These are phyloP conservation scores for Hypothenemus hampei DNA, from an alignment of 1,140 invertebrate species.

Conservation along the genomic window DNA sequence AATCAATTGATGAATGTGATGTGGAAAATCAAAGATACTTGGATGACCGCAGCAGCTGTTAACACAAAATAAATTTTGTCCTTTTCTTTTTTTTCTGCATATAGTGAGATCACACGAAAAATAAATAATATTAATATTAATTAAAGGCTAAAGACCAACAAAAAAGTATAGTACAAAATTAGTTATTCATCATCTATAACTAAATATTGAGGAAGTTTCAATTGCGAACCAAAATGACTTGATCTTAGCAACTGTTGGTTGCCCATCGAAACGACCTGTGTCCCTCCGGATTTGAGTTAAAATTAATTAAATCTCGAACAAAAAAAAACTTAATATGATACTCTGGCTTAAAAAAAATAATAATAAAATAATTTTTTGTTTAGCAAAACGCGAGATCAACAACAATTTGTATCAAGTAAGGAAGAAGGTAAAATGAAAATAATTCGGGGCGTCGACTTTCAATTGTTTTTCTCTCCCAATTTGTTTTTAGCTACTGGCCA, in stretches of 20 bases:
- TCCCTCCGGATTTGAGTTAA: no score
- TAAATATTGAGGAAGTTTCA: no score
- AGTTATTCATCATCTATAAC: no score
- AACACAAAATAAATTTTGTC: no score
- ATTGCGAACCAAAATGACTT: no score
- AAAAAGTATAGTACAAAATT: conserved; percentile 32
- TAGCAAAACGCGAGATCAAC: conserved; percentile 23
- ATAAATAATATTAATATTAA: conserved; percentile 25
- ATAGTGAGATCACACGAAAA: conserved; percentile 33
- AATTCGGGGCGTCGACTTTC: neutral
- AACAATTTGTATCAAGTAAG: conserved; percentile 29
- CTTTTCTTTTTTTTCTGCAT: no score
- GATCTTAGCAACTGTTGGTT: no score
- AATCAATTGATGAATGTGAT: neutral
- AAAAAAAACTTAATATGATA: conserved; percentile 26
- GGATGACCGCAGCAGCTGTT: no score
- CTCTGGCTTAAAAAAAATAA: conserved; percentile 21
- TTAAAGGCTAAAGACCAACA: conserved; percentile 31
- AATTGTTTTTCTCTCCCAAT: neutral
- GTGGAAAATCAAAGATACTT: conserved; percentile 17
- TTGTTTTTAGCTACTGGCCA: conserved; percentile 24
- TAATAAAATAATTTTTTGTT: conserved; percentile 24
- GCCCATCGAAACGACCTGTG: no score
- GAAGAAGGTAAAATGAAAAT: conserved; percentile 22
- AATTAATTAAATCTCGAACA: no score